These are phyloP conservation scores for Yponomeuta malinellus DNA, from an alignment of 2,888 invertebrate genomes.

Conservation along the genomic window DNA sequence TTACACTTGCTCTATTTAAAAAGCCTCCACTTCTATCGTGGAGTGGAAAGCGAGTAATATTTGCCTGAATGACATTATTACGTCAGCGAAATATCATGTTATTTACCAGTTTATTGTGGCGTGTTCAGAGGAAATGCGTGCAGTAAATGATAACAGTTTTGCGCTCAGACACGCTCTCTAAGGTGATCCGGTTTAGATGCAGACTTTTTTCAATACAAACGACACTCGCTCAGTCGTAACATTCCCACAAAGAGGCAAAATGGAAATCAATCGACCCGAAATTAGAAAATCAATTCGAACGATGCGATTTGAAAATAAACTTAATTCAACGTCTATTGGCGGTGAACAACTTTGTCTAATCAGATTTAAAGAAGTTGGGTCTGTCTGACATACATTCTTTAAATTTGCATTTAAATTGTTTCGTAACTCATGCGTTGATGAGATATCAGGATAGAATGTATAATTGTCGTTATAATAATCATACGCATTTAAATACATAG, in stretches of 20 bases:
- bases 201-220: background rate
- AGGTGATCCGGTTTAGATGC: slow-evolving; percentile 25
- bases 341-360: slow-evolving; percentile 8
- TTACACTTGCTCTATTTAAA: background rate
- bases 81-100: slow-evolving; percentile 5
- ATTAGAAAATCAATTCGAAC: background rate
- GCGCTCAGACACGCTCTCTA: slow-evolving; percentile 41
- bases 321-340: background rate
- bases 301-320: slow-evolving; percentile 2
- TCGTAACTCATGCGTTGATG: background rate
- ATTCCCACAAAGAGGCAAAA: background rate
- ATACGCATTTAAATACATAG: background rate
- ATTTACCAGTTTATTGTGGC: background rate
- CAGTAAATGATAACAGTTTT: slow-evolving; percentile 58
- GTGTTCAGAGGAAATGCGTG: slow-evolving; percentile 50
- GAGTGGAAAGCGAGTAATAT: background rate
- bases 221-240: background rate
- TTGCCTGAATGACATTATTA: background rate
- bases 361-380: background rate
- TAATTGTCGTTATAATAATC: background rate
- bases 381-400: background rate
- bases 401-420: slow-evolving; percentile 13
- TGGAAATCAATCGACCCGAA: slow-evolving; percentile 3
- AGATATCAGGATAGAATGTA: background rate
- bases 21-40: background rate